Evolutionary conservation across 2,113 vertebrate species (phyloP).

Genomic region (Ailurus styani): DNA sequence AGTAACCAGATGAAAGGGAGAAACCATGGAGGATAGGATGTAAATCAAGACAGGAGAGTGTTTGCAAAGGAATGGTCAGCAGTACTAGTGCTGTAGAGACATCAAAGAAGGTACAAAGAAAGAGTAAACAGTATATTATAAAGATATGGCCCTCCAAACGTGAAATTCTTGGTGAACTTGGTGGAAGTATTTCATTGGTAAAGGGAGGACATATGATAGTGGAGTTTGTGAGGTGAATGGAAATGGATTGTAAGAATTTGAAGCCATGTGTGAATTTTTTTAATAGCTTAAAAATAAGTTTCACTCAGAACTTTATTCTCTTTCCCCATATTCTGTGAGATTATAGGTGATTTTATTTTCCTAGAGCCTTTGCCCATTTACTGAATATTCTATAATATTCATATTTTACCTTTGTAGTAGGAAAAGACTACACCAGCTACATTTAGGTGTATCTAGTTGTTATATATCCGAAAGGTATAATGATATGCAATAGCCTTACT

Average conservation of each 20-base stretch:
- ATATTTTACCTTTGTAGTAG: not conserved
- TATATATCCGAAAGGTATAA: not conserved
- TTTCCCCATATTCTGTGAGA: not conserved
- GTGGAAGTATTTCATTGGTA: not conserved
- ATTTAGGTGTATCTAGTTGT: not conserved
- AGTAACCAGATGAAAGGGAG: not conserved
- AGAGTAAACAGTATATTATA: not conserved
- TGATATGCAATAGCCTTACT: not conserved
- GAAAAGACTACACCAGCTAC: not conserved
- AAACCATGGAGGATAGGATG: not conserved
- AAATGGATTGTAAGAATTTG: not conserved
- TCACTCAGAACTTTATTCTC: not conserved
- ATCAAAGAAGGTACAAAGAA: not conserved
- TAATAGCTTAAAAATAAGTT: not conserved
- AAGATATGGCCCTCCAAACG: not conserved
- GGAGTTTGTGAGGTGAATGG: not conserved
- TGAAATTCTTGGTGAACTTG: not conserved
- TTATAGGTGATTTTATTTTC: conserved; percentile 9
- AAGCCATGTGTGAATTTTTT: not conserved
- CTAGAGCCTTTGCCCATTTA: not conserved
- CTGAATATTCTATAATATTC: not conserved
- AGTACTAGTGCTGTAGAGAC: not conserved
- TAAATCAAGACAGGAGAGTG: not conserved
- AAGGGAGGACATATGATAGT: not conserved
- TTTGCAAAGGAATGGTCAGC: not conserved